Evolutionary conservation across 1,140 invertebrate genomes (phyloP).

Genomic region (Drosophila yakuba): DNA sequence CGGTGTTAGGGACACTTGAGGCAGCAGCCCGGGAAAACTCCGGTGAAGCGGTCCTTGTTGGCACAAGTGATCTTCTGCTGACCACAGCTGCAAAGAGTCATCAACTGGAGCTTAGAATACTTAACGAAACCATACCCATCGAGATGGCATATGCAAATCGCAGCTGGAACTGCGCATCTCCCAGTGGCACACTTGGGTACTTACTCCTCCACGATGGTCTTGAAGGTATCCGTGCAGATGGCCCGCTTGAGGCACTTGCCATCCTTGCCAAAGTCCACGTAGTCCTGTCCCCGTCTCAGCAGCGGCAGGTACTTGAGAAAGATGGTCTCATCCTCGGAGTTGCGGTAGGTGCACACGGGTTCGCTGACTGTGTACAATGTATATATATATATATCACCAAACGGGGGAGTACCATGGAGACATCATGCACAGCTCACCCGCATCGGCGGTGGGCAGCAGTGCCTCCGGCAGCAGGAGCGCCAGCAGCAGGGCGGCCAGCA

Average conservation of each 20-base stretch:
- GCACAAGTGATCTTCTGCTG: constrained; percentile 64
- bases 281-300: constrained; percentile 68
- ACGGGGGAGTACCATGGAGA: background rate
- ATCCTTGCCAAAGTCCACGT: constrained; percentile 76
- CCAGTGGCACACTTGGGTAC: background rate
- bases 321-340: constrained; percentile 69
- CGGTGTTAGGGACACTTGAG: constrained; percentile 61
- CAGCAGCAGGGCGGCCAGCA: constrained; percentile 21
- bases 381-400: background rate
- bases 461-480: constrained; percentile 11
- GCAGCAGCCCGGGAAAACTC: constrained; percentile 79
- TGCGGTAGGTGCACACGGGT: constrained; percentile 72
- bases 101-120: background rate
- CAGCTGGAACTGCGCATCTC: no score
- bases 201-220: constrained; percentile 74
- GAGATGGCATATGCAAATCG: no score
- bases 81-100: constrained; percentile 48
- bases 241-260: constrained; percentile 76
- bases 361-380: constrained; percentile 47
- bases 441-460: constrained; percentile 13
- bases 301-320: constrained; percentile 76
- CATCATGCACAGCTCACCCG: constrained; percentile 19
- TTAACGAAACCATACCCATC: no score
- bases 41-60: constrained; percentile 71
- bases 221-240: constrained; percentile 72